Conservation (phyloP, 2,113 vertebrate genomes). For the Leucopternis melanops region DNA sequence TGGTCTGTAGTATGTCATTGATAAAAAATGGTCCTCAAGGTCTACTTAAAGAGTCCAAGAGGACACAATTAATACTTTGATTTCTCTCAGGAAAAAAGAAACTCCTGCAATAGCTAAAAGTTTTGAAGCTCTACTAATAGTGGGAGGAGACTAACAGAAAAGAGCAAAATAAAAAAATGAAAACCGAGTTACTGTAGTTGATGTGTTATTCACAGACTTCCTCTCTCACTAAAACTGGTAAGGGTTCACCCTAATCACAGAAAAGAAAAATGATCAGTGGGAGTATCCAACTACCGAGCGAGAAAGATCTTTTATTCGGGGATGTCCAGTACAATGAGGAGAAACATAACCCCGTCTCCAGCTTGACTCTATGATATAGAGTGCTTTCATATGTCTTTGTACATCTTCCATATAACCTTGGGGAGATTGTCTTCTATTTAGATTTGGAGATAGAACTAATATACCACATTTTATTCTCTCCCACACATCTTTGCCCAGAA, state of each 20-base stretch:
- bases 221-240: not conserved
- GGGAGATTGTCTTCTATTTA: slow-evolving; percentile 22
- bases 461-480: slow-evolving; percentile 54
- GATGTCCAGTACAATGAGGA: not conserved
- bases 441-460: slow-evolving; percentile 52
- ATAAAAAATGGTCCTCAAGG: not conserved
- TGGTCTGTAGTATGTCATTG: not conserved
- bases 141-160: not conserved
- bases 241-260: not conserved
- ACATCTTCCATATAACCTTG: not conserved
- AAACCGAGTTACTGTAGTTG: not conserved
- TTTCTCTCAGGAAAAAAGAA: not conserved
- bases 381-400: not conserved
- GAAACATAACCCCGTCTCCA: not conserved
- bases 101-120: not conserved
- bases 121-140: not conserved
- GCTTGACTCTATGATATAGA: not conserved
- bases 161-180: not conserved
- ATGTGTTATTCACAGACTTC: not conserved
- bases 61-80: slow-evolving; percentile 14
- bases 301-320: not conserved
- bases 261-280: not conserved
- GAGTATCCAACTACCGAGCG: slow-evolving; percentile 2
- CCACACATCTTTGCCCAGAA: slow-evolving; percentile 47
- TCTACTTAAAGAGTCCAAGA: not conserved